Percentiles rank a stretch among this genome's conserved stretches.
Conservation (phyloP, 2,888 invertebrate species). For the Ectobius pallidus region DNA sequence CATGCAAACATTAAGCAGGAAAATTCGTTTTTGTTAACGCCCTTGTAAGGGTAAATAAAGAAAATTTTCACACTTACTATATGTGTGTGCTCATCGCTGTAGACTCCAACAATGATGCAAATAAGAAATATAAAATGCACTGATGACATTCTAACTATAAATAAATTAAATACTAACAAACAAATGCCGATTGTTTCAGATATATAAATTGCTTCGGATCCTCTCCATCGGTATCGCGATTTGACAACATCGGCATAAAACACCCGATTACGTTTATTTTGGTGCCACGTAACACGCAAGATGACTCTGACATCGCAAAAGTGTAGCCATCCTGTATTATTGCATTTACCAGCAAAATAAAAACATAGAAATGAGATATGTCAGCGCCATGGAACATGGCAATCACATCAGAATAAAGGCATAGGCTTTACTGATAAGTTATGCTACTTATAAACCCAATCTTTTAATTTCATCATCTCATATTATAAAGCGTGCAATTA, state of each 20-base stretch:
- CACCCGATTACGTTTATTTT: conserved; percentile 20
- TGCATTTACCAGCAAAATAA: no score
- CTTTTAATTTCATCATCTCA: no score
- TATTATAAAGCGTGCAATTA: no score
- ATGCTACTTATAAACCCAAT: no score
- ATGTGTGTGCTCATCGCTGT: conserved; percentile 78
- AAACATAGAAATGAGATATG: no score
- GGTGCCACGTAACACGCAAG: conserved; percentile 41
- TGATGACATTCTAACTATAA: conserved; percentile 39
- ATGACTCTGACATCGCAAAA: conserved; percentile 36
- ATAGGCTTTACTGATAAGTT: no score
- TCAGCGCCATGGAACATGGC: no score
- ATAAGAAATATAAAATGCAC: conserved; percentile 35
- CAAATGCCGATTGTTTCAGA: conserved; percentile 37
- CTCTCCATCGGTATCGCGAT: conserved; percentile 40
- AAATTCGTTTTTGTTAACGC: no score
- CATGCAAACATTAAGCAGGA: no score
- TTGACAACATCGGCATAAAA: conserved; percentile 43
- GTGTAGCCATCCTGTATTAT: background rate
- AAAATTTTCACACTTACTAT: conserved; percentile 62
- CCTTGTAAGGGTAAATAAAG: conserved; percentile 20
- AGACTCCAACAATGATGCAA: conserved; percentile 42
- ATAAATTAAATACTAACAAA: conserved; percentile 34
- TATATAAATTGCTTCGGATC: conserved; percentile 28
- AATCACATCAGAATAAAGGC: no score